phyloP scores from a whole-genome alignment of 2,888 invertebrate genomes.

The Galerucella pusilla region DNA sequence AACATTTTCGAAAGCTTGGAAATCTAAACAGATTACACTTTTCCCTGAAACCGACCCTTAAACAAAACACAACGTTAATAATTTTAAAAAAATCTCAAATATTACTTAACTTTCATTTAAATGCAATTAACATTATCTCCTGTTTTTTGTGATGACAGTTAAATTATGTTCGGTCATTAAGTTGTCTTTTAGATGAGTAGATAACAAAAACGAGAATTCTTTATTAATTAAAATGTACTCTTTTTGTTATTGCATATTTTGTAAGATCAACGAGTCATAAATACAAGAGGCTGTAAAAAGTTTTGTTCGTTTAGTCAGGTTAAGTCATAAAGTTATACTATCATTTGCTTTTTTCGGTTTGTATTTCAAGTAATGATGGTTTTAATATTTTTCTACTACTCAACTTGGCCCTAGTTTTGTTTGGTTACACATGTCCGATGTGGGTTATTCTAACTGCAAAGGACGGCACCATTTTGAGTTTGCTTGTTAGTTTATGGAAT shows the following conservation, averaged over 20 bases:
- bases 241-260: neutral
- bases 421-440: too few species aligned
- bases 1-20: too few species aligned
- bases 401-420: too few species aligned
- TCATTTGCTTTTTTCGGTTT: neutral
- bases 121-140: neutral
- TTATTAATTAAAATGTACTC: neutral
- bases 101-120: neutral
- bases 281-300: neutral
- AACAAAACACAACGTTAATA: too few species aligned
- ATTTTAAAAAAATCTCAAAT: neutral
- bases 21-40: too few species aligned
- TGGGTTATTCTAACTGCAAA: too few species aligned
- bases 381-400: too few species aligned
- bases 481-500: too few species aligned
- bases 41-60: too few species aligned
- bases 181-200: neutral
- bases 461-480: too few species aligned
- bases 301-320: too few species aligned
- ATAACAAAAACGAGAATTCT: neutral
- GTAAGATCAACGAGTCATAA: neutral
- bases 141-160: neutral
- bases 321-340: neutral
- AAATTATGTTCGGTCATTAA: conserved; percentile 2
- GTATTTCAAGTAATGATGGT: neutral